phyloP scores from a whole-genome alignment of 1,140 invertebrate species.

The Aphis gossypii region DNA sequence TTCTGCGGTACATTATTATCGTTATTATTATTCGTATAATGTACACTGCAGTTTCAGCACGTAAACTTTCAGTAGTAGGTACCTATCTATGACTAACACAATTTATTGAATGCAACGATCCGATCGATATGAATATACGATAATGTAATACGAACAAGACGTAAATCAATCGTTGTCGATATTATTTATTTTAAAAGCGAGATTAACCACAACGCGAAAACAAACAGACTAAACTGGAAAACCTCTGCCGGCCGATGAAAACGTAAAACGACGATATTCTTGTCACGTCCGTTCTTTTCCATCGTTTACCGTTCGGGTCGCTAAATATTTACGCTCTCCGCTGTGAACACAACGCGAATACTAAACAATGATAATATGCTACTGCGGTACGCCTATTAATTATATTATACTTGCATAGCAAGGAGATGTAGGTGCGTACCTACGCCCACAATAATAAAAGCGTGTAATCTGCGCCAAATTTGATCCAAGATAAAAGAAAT shows the following conservation, averaged over 20 bases:
- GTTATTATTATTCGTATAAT: neutral
- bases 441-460: neutral
- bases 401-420: neutral
- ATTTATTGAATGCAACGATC: neutral
- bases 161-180: neutral
- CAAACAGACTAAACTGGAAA: neutral
- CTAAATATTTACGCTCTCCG: neutral
- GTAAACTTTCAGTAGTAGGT: neutral
- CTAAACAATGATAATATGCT: neutral
- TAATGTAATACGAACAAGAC: neutral
- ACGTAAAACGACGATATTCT: neutral
- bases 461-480: neutral
- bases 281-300: conserved; percentile 26
- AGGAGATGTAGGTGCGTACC: neutral
- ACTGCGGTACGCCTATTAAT: neutral
- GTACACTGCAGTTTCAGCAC: neutral
- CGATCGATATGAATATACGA: neutral
- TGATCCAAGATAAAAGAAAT: neutral
- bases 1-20: too few species aligned
- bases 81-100: neutral
- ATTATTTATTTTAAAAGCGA: neutral
- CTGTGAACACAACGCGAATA: neutral
- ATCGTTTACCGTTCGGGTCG: conserved; percentile 39
- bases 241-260: neutral
- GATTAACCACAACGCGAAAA: neutral